Base-by-base conservation (phyloP, 2,113 vertebrate species). In the Chaenogobius annularis region DNA sequence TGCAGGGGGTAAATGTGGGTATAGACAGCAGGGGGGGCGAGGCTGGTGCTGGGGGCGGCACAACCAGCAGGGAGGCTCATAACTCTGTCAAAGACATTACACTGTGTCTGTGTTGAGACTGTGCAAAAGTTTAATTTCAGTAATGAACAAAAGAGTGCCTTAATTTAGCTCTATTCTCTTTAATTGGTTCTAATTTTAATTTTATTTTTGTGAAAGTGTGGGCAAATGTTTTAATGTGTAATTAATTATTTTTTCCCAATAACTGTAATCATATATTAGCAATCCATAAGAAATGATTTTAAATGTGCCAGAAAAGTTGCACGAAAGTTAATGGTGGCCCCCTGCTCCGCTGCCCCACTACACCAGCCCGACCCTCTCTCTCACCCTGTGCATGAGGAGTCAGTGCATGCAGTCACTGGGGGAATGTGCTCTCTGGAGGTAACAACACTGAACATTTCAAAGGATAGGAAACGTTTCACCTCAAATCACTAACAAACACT, bases 1-100 rank as follows among this genome's bases (percentile, higher is more conserved):
- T 99, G 35, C 97, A 98, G 94, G 98, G 98, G 95, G 96, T 99
- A 96, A 97, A 97, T 95, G 95, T 96, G 95, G 94, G 95, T 96
- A 92, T 89, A 93, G 90, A 78, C 71, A 74, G 74, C 82, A 76
- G 83, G 59, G 68, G 83, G 87, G 68, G 62, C 40, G 37, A 58
- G 3, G 50, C 74, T 73, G 56, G 55, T 80, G 31, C 61, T 64
- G 48, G 69, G 81, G 69, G 72, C 65, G 52, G 71, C 10, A 10
- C 40, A 66, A 75, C 73, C 79, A 83, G 74, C 73, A 67, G 74
- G 50, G 74, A 65, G 35, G 26, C 58, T 74, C 69, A 44, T 22
- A 61, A 47, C 10, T 63, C 50, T 73, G 62, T 65, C 26, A 64
- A 77, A 78, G 12, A 26, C 4, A 66, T 66, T 46, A 47, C 20